Base-by-base conservation (phyloP, 2,113 vertebrate species). In the Equus quagga region DNA sequence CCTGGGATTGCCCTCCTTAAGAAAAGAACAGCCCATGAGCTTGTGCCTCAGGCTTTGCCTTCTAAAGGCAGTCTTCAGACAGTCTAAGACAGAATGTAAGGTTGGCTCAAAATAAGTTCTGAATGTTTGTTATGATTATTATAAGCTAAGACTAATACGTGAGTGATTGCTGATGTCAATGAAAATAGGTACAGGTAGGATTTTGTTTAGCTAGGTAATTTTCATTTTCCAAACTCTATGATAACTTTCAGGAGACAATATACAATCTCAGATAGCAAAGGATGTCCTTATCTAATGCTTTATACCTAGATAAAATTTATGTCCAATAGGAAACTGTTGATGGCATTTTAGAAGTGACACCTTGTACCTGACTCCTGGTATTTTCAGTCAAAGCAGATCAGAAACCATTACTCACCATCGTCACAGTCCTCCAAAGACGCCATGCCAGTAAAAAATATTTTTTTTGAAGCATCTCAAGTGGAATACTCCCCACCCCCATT, bases 71-170 rank as follows among this genome's bases (percentile, higher is more conserved):
- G 36, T 91, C 85, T 80, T 72, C 31, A 72, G 91, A 23, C 26
- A 93, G 36, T 33, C 62, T 60, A 70, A 85, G 54, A 89, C 23
- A 33, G 64, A 94, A 21, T 28, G 46, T 70, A 28, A 36, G 21
- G 5, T 64, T 97, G 81, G n/a, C 10, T 94, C n/a, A 64, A 85
- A 94, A 76, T 95, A 75, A n/a, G 21, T 26, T 36, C 33, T 64
- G n/a, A 60, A 64, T 73, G 49, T 54, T 88, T 85, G 46, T 81
- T 79, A 80, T 44, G 33, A 73, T 72, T 88, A 46, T 90, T 84
- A 58, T 54, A 49, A 70, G 36, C 46, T 65, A 87, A 58, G 28
- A 60, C n/a, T 69, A 79, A 44, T 70, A 44, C 26, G 56, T 64
- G 51, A 75, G 33, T 84, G 24, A 70, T 76, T 81, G 44, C 44